phyloP scores from a whole-genome alignment of 2,113 vertebrate species.

The Hydrochoerus hydrochaeris region DNA sequence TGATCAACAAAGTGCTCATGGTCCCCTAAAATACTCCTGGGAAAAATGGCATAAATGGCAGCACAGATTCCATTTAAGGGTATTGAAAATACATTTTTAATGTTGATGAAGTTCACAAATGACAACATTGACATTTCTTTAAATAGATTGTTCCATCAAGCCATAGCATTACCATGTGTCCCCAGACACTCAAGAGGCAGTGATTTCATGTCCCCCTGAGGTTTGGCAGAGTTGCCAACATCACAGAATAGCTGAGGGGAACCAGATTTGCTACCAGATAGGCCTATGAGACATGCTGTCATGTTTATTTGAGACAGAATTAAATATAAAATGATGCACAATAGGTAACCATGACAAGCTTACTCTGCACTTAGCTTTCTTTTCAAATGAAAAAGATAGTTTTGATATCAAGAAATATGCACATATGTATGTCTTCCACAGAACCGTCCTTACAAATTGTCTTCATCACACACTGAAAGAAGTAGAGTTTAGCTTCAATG shows the following conservation, averaged over 20 bases:
- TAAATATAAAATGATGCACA: background rate
- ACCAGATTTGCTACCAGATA: constrained; percentile 4
- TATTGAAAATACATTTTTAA: constrained; percentile 58
- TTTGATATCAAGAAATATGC: constrained; percentile 49
- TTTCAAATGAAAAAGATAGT: constrained; percentile 9
- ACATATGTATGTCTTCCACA: constrained; percentile 10
- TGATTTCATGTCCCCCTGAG: background rate
- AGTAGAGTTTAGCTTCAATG: constrained; percentile 11
- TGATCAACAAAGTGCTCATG: background rate
- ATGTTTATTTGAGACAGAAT: constrained; percentile 29
- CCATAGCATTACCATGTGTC: background rate
- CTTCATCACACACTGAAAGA: constrained; percentile 13
- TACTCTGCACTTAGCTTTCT: constrained; percentile 58
- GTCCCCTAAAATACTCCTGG: background rate
- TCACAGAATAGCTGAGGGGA: background rate
- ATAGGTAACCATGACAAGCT: background rate
- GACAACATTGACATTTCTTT: constrained; percentile 48
- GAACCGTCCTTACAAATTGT: background rate
- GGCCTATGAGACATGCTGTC: background rate
- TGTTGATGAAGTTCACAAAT: constrained; percentile 39
- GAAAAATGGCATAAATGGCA: background rate
- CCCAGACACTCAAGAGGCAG: background rate
- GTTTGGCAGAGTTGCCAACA: background rate
- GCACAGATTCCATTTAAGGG: background rate
- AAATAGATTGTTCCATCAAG: background rate